A percentile compares a stretch with the other conserved stretches of the same genome.
These are phyloP conservation scores for Idris sp. DNA, from an alignment of 1,140 invertebrate genomes.

Conservation along the genomic window DNA sequence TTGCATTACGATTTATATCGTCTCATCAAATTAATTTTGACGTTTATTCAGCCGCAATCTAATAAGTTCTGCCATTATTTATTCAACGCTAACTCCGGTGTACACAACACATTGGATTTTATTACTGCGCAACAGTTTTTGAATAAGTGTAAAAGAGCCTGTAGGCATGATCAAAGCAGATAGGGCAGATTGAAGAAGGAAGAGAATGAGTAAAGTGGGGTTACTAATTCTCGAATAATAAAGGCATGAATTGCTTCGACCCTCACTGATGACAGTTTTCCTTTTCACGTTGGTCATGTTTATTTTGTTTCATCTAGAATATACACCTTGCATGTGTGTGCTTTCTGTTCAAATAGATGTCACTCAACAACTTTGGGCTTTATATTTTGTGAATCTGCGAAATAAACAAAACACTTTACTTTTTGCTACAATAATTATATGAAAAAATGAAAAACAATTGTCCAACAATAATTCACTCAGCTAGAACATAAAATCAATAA, in stretches of 20 bases:
- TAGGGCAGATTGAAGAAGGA: slow-evolving; percentile 51
- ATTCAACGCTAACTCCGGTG: slow-evolving; percentile 20
- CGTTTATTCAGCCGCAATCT: slow-evolving; percentile 19
- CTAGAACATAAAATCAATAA: no score
- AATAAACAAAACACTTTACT: no score
- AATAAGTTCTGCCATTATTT: slow-evolving; percentile 47
- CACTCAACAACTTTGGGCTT: no score
- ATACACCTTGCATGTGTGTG: slow-evolving; percentile 16
- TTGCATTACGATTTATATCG: no score
- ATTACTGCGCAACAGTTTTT: slow-evolving; percentile 56
- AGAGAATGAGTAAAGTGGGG: slow-evolving; percentile 70
- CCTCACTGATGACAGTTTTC: slow-evolving; percentile 63
- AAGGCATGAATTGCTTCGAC: slow-evolving; percentile 74
- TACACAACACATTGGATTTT: slow-evolving; percentile 48
- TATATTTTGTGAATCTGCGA: no score
- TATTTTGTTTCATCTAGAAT: slow-evolving; percentile 67
- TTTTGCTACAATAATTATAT: no score
- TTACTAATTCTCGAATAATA: slow-evolving; percentile 78
- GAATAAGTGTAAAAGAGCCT: slow-evolving; percentile 62
- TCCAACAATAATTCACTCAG: no score
- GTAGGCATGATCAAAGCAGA: slow-evolving; percentile 58
- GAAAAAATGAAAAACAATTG: no score
- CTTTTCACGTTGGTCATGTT: slow-evolving; percentile 68
- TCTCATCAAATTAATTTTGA: slow-evolving; percentile 5
- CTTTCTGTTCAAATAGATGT: slow-evolving; percentile 32